phyloP scores from a whole-genome alignment of 2,113 vertebrate species.

The Henicopernis longicauda region DNA sequence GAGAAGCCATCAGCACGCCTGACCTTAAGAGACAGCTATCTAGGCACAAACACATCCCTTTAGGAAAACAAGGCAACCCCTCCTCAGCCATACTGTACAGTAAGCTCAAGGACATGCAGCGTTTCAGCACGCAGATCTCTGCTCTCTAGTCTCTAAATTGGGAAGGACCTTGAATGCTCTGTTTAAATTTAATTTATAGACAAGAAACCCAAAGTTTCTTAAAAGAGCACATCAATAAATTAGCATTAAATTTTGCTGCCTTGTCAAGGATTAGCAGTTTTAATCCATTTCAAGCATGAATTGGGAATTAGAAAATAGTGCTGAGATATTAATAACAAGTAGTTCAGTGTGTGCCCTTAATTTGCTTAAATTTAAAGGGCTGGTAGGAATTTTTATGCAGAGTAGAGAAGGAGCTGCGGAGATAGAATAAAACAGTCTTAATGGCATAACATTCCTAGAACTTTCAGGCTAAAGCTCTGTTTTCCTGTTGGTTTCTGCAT shows the following conservation, averaged over 20 bases:
- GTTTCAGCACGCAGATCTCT: neutral
- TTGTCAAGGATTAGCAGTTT: slow-evolving; percentile 45
- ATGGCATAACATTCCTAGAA: neutral
- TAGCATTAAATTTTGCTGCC: slow-evolving; percentile 18
- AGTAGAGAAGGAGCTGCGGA: neutral
- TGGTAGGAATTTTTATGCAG: neutral
- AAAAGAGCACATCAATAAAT: slow-evolving; percentile 38
- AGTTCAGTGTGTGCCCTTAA: slow-evolving; percentile 17
- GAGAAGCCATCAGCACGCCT: neutral
- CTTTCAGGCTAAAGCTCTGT: neutral
- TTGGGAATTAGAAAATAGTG: slow-evolving; percentile 47
- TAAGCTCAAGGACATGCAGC: neutral
- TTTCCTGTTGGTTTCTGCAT: neutral
- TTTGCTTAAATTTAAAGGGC: slow-evolving; percentile 18
- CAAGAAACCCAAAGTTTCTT: neutral
- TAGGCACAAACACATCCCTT: neutral
- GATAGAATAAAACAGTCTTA: neutral
- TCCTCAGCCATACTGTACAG: neutral
- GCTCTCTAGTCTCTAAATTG: neutral
- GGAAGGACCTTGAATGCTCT: slow-evolving; percentile 7
- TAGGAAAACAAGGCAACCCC: neutral
- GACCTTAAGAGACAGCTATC: neutral
- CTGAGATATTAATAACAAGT: slow-evolving; percentile 50
- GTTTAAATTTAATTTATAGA: slow-evolving; percentile 27
- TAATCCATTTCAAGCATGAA: slow-evolving; percentile 30